phyloP scores from a whole-genome alignment of 1,140 invertebrate species.

The Sminthurinus signatus region DNA sequence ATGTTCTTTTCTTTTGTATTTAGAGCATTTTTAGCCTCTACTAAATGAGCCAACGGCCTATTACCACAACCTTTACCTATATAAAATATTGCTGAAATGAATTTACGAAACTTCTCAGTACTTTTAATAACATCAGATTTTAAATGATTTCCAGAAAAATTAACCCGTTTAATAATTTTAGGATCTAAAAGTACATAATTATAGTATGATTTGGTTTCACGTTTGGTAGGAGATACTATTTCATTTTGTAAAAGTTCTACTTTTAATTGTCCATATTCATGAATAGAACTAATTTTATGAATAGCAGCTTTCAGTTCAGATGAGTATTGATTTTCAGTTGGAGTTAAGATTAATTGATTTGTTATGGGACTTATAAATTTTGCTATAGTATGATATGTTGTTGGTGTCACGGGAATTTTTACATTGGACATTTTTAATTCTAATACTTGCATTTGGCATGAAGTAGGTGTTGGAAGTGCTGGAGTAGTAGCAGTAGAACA shows the following conservation, averaged over 20 bases:
- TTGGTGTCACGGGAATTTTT: constrained; percentile 20
- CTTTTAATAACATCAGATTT: constrained; percentile 34
- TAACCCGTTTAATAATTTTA: constrained; percentile 30
- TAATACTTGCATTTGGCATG: constrained; percentile 6
- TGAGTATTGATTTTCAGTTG: background rate
- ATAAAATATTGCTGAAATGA: constrained; percentile 37
- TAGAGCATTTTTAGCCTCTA: constrained; percentile 28
- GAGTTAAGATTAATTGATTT: background rate
- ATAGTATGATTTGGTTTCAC: constrained; percentile 33
- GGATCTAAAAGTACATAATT: constrained; percentile 39
- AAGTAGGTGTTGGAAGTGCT: constrained; percentile 1
- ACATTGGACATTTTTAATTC: constrained; percentile 10
- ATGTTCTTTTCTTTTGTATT: background rate
- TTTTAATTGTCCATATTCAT: constrained; percentile 19
- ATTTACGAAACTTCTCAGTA: constrained; percentile 35
- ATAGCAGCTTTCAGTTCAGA: constrained; percentile 24
- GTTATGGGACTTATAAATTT: constrained; percentile 18
- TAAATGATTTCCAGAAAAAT: constrained; percentile 37
- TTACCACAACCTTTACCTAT: constrained; percentile 36
- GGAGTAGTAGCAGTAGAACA: constrained; percentile 17
- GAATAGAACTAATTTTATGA: constrained; percentile 1
- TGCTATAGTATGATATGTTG: constrained; percentile 23
- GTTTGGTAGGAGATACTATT: background rate
- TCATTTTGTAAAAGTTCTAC: constrained; percentile 27
- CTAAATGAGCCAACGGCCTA: constrained; percentile 34